These are phyloP conservation scores for Sebastes fasciatus DNA, from an alignment of 2,113 vertebrate species.

Conservation along the genomic window DNA sequence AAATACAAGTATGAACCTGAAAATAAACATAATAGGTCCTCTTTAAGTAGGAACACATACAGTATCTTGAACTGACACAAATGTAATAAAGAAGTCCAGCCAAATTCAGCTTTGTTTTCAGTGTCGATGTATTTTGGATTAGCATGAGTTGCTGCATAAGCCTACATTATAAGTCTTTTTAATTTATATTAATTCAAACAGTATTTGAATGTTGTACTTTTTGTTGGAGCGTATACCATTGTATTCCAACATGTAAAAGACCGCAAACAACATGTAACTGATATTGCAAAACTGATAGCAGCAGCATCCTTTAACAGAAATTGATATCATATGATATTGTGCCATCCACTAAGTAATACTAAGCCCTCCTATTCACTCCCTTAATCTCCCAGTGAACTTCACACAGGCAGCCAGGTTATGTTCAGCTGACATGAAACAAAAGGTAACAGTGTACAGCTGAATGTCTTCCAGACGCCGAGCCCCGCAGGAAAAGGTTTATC, in stretches of 20 bases:
- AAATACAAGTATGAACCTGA: no score
- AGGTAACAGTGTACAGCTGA: conserved; percentile 52
- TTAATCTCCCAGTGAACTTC: conserved; percentile 47
- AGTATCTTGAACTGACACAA: background rate
- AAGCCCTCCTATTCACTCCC: conserved; percentile 23
- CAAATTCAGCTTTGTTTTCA: background rate
- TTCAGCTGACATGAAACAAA: conserved; percentile 52
- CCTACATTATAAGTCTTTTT: background rate
- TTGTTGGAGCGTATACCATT: background rate
- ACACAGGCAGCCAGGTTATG: conserved; percentile 30
- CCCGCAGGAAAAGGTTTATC: conserved; percentile 30
- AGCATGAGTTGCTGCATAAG: background rate
- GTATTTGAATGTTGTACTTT: background rate
- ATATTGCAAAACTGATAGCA: conserved; percentile 32
- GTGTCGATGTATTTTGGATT: background rate
- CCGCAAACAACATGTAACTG: background rate
- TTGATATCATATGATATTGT: conserved; percentile 36
- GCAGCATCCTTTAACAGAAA: conserved; percentile 27
- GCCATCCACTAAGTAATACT: conserved; percentile 28
- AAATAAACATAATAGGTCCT: no score
- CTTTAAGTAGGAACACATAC: no score
- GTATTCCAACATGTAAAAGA: conserved; percentile 3
- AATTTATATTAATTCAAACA: background rate
- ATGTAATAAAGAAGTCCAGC: background rate
- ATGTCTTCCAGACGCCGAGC: conserved; percentile 37